Conservation (phyloP, 2,113 vertebrate species). For the Fregetta grallaria region DNA sequence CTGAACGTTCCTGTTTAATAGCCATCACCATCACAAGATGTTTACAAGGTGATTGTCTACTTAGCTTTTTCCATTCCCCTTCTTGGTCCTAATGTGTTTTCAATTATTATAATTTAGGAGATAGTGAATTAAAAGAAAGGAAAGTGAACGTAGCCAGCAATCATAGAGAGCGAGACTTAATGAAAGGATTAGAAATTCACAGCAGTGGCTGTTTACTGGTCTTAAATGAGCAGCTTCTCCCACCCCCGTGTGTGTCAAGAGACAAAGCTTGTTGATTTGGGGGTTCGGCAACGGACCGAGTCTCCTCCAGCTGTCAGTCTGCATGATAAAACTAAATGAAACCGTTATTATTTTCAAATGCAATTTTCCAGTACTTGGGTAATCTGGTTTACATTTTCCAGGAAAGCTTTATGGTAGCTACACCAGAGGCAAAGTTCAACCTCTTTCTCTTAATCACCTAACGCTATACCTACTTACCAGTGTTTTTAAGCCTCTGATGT, state of each 20-base stretch:
- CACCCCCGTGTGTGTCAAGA: neutral
- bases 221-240: conserved; percentile 15
- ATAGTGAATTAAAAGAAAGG: conserved; percentile 53
- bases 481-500: conserved; percentile 1
- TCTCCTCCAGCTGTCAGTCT: conserved; percentile 42
- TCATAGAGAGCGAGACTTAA: neutral
- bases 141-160: neutral
- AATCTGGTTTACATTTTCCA: conserved; percentile 55
- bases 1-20: conserved; percentile 69
- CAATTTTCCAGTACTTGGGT: conserved; percentile 1
- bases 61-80: conserved; percentile 25
- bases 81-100: conserved; percentile 53
- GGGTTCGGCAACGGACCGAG: neutral
- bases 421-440: conserved; percentile 16
- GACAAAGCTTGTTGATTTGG: conserved; percentile 50
- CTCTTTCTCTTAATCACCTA: neutral
- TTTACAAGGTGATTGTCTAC: conserved; percentile 74
- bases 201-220: conserved; percentile 10
- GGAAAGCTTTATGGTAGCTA: conserved; percentile 8
- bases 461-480: neutral
- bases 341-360: neutral
- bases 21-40: conserved; percentile 68
- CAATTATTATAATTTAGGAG: conserved; percentile 64
- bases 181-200: conserved; percentile 35
- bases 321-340: conserved; percentile 3